These are phyloP conservation scores for Oasisia sp. DNA, from an alignment of 2,888 invertebrate species.

Conservation along the genomic window DNA sequence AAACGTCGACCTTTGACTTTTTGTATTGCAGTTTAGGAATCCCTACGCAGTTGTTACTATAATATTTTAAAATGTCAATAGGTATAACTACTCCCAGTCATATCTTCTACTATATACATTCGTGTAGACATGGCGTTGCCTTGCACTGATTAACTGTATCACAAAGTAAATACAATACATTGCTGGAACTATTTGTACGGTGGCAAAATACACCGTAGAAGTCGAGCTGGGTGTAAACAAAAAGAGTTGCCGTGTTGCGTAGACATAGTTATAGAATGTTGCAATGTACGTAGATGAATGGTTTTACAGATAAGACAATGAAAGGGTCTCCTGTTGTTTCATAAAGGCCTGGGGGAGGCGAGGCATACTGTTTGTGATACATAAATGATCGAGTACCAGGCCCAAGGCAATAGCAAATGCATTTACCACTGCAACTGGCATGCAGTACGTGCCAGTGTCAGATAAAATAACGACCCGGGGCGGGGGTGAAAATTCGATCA, in stretches of 20 bases:
- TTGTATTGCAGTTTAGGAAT: neutral
- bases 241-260: neutral
- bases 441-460: too few species aligned
- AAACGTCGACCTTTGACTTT: neutral
- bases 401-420: too few species aligned
- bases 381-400: too few species aligned
- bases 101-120: neutral
- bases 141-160: neutral
- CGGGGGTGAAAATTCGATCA: too few species aligned
- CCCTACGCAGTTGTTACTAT: neutral
- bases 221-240: neutral
- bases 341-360: neutral
- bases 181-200: neutral
- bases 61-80: neutral
- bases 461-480: too few species aligned
- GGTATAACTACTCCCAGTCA: neutral
- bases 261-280: neutral
- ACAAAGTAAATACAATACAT: neutral
- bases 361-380: too few species aligned
- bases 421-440: too few species aligned
- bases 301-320: neutral
- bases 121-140: neutral
- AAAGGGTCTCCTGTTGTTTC: neutral
- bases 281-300: neutral
- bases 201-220: neutral